Evolutionary conservation across 2,797 vertebrate genomes (phyloP).

Genomic region (Australoheros facetus): DNA sequence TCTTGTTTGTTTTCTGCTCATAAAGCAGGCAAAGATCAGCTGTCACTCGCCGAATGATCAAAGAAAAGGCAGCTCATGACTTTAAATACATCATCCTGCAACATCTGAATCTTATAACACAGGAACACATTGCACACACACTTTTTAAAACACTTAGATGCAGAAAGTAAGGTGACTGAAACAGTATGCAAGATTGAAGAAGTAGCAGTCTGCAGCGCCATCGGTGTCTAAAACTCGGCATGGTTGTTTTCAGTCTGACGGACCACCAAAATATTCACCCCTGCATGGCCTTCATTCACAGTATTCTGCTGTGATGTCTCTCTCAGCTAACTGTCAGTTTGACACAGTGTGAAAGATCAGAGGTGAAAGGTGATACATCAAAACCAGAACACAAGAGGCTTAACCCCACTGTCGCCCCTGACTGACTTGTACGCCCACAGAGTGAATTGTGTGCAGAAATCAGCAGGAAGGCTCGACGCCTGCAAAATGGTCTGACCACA

Average conservation of each 20-base stretch:
- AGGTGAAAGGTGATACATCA: conserved; percentile 76
- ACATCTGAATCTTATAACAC: conserved; percentile 71
- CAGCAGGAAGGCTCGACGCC: conserved; percentile 63
- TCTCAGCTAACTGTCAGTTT: conserved; percentile 61
- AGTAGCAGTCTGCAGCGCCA: conserved; percentile 14
- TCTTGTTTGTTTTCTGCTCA: conserved; percentile 39
- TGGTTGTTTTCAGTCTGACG: conserved; percentile 2
- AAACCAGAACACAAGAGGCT: conserved; percentile 68
- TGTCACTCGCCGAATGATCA: conserved; percentile 70
- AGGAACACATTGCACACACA: conserved; percentile 21
- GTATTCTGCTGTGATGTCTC: conserved; percentile 65
- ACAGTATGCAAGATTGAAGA: conserved; percentile 35
- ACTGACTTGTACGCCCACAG: conserved; percentile 50
- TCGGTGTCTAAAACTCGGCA: conserved; percentile 7
- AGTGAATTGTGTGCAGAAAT: conserved; percentile 57
- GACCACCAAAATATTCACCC: conserved; percentile 22
- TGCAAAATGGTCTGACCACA: conserved; percentile 38
- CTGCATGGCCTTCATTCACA: conserved; percentile 29
- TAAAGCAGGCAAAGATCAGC: conserved; percentile 40
- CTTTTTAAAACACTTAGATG: conserved; percentile 29
- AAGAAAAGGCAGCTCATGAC: conserved; percentile 51
- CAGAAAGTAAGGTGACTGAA: conserved; percentile 29
- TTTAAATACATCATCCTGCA: conserved; percentile 55
- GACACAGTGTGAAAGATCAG: conserved; percentile 60
- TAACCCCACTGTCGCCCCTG: conserved; percentile 57